Evolutionary conservation across 2,113 vertebrate species (phyloP), one percentile per base, ranked within the genome.

Genomic region (Romanogobio albipinnatus): DNA sequence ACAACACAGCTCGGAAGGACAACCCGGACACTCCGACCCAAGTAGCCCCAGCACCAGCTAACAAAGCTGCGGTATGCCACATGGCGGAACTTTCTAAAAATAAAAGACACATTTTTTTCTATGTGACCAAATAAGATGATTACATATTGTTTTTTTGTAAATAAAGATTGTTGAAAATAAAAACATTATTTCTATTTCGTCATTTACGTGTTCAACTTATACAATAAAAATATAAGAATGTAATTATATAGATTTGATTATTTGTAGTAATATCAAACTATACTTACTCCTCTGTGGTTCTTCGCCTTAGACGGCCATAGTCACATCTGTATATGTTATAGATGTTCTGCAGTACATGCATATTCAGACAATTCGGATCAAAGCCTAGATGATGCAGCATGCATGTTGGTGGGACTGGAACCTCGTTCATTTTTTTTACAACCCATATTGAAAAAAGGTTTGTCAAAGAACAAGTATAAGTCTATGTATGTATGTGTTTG

Each of bases 41-140:
- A 29, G 47, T 53, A 53, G 47, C 73, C 73, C 24, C 73, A 51
- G 73, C 47, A 75, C 47, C 47, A 76, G 73, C 73, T 76, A 15
- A 76, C 24, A 76, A 76, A 76, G 47, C 47, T 75, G 13, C 73
- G 24, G 17, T 76, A 75, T 5, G 24, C 47, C 45, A 75, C 14
- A 29, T 53, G 13, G 15, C 6, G 5, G 24, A 29, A 75, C 15
- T 33, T 11, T 5, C 71, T 74, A 49, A 5, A 74, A 24, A 7
- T 5, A 4, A 74, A 49, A 17, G 24, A 53, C 26, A 24, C 5
- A 26, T 14, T 14, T 43, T 22, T 71, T 22, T 9, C 1, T 45
- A 24, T 74, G 3, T 74, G 22, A n/a, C 17, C 29, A 70, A 39
- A 70, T 17, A 19, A 36, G 7, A 68, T 36, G 13, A 36, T 14